Base-by-base conservation (phyloP, 1,140 invertebrate genomes). In the Penaeus indicus region DNA sequence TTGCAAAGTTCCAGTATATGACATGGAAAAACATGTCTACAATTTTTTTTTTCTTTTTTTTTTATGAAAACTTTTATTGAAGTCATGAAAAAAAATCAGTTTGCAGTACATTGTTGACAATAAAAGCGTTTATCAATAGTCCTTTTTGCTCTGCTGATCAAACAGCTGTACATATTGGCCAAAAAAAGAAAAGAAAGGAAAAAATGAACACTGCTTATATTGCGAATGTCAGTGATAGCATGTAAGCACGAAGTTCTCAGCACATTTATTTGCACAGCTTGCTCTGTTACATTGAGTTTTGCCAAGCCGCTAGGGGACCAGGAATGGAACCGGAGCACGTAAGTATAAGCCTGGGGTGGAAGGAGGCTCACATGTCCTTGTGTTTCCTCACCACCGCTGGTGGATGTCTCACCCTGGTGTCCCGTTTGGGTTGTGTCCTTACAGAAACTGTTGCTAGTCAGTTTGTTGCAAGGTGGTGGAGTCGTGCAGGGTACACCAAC, bases 371-470 rank as follows among this genome's bases (percentile, higher is more conserved):
- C 85, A 61, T 80, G 85, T 86, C 85, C 75, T 77, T 54, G 77
- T 86, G 85, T 86, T 86, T 86, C 85, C 85, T 86, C 85, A 80
- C 85, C 85, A 86, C 85, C 85, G 69, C 78, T 86, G 85, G 85
- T 86, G 85, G 69, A 80, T 86, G 85, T 86, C 85, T 86, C 77
- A 86, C 86, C 79, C 86, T 77, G 86, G 86, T 88, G 86, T 88
- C 80, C 85, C 85, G 85, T 88, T 82, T 88, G 86, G 86, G 86
- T 82, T 88, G 86, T 88, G 86, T 86, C 85, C 69, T 88, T 88
- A 83, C 86, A 88, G 86, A 88, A 88, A 88, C 86, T 88, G 86
- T 88, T 88, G 86, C 86, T 88, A 88, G 86, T 88, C 86, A 88
- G 86, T 88, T 88, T 88, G 86, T 88, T 88, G 86, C 86, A 88